These are phyloP conservation scores for Diaphora mendica DNA, from an alignment of 2,888 invertebrate genomes.

Conservation along the genomic window DNA sequence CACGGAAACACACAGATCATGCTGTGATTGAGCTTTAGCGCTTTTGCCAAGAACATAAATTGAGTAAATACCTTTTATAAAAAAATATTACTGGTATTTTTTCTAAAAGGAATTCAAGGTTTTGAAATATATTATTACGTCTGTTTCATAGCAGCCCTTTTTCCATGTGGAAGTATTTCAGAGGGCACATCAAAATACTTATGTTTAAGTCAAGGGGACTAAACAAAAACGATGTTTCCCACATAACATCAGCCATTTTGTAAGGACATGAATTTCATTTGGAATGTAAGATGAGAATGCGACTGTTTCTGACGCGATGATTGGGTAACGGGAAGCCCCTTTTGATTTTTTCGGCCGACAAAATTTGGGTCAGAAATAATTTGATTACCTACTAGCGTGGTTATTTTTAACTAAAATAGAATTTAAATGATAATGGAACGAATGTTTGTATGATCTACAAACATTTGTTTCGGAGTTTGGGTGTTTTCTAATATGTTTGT, in stretches of 20 bases:
- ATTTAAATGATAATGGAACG: no score
- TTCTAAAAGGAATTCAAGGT: neutral
- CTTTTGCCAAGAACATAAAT: neutral
- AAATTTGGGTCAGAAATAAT: neutral
- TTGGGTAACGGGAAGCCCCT: neutral
- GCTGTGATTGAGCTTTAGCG: conserved; percentile 8
- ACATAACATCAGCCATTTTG: neutral
- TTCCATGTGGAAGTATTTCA: neutral
- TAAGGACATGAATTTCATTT: neutral
- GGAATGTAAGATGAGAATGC: neutral
- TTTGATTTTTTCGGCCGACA: neutral
- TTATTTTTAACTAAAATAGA: no score
- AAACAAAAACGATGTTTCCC: neutral
- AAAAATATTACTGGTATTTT: neutral
- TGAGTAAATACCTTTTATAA: neutral
- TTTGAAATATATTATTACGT: neutral
- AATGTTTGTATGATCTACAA: no score
- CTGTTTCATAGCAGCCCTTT: neutral
- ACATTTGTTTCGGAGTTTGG: no score
- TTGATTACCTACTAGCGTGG: no score
- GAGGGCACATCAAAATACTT: neutral
- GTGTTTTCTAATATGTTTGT: no score
- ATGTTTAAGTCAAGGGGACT: neutral
- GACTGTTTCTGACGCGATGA: neutral
- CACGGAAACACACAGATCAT: conserved; percentile 29